Conservation (phyloP, 2,113 vertebrate species). For the Struthidea cinerea region DNA sequence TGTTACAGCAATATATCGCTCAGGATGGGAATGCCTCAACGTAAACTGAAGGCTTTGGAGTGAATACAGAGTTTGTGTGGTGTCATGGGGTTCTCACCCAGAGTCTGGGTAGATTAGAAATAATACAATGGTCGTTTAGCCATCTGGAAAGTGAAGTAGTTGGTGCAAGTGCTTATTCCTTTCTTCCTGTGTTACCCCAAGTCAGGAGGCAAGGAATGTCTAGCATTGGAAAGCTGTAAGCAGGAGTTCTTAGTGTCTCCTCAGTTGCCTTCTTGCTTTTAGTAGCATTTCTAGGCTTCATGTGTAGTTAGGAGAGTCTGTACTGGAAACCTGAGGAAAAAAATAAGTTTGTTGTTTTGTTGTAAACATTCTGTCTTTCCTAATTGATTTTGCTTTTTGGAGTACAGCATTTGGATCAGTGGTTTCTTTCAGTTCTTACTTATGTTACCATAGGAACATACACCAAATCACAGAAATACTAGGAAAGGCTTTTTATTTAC, state of each 20-base stretch:
- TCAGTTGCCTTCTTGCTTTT: not conserved
- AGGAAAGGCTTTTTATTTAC: conserved; percentile 6
- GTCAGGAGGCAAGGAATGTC: not conserved
- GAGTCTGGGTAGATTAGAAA: not conserved
- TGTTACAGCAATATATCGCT: not conserved
- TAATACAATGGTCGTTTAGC: not conserved
- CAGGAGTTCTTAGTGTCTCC: not conserved
- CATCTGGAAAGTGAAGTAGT: not conserved
- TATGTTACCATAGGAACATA: conserved; percentile 35
- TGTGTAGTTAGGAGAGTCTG: not conserved
- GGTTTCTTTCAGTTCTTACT: conserved; percentile 12
- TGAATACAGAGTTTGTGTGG: not conserved
- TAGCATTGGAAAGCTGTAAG: not conserved
- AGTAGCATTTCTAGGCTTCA: not conserved
- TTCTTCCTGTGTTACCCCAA: not conserved
- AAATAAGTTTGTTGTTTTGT: not conserved
- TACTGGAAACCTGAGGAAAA: not conserved
- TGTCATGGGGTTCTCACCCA: not conserved
- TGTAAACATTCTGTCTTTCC: not conserved
- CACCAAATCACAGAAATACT: not conserved
- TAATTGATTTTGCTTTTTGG: not conserved
- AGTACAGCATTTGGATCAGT: not conserved
- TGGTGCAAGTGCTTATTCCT: not conserved
- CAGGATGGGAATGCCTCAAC: not conserved
- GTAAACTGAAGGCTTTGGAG: not conserved